A percentile compares a stretch with the other conserved stretches of the same genome.
phyloP scores from a whole-genome alignment of 2,888 invertebrate species.

The Rugalucina vietnamica region DNA sequence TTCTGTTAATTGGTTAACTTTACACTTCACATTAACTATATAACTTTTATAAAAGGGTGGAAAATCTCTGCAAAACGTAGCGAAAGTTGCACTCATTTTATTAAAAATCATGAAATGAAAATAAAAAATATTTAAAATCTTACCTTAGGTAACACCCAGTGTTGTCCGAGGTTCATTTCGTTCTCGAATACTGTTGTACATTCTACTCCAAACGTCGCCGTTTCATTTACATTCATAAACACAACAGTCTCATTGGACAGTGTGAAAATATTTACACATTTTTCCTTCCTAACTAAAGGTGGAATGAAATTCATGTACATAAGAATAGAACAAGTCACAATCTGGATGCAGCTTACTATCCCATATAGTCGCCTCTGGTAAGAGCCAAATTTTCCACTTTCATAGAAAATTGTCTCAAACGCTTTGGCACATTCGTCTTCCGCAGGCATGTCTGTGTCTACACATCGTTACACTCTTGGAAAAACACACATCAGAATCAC shows the following conservation, averaged over 20 bases:
- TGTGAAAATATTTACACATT: constrained; percentile 33
- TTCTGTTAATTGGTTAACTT: too few relatives aligned
- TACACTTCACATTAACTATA: too few relatives aligned
- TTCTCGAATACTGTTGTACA: constrained; percentile 45
- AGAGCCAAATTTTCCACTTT: constrained; percentile 74
- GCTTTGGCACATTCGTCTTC: constrained; percentile 70
- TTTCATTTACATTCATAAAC: constrained; percentile 38
- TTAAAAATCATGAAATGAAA: too few relatives aligned
- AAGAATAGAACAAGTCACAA: constrained; percentile 66
- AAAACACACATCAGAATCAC: too few relatives aligned
- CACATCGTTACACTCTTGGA: too few relatives aligned
- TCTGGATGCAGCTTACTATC: constrained; percentile 66
- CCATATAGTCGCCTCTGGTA: constrained; percentile 75
- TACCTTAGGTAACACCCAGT: constrained; percentile 59
- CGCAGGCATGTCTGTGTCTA: background rate
- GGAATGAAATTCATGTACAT: constrained; percentile 63
- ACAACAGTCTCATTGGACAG: constrained; percentile 28
- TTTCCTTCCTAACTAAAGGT: constrained; percentile 41
- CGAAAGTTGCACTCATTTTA: too few relatives aligned
- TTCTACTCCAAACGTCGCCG: constrained; percentile 30
- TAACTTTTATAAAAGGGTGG: too few relatives aligned
- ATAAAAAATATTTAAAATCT: background rate
- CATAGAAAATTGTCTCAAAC: constrained; percentile 72
- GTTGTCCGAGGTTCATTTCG: constrained; percentile 41
- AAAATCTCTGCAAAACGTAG: too few relatives aligned